Percentiles rank a stretch among this genome's conserved stretches.
phyloP scores from a whole-genome alignment of 2,113 vertebrate genomes.

The Myotis davidii region DNA sequence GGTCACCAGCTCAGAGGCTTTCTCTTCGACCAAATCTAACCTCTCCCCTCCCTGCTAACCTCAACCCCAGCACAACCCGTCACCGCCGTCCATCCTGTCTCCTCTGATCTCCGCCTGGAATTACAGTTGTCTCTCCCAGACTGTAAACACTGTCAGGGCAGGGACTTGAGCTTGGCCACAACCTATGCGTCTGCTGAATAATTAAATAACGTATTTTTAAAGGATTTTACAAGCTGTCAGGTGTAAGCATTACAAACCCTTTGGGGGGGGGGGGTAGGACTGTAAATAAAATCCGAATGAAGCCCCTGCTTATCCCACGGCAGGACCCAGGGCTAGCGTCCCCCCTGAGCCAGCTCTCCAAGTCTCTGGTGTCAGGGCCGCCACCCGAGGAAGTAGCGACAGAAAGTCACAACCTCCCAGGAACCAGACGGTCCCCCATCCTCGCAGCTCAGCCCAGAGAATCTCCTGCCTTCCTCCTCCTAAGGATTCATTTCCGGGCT shows the following conservation, averaged over 20 bases:
- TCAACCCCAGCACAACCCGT: neutral
- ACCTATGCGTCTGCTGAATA: neutral
- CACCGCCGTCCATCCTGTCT: neutral
- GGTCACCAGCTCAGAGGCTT: neutral
- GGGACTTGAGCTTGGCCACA: neutral
- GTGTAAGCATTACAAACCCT: neutral
- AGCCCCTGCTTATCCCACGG: neutral
- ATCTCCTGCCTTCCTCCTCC: neutral
- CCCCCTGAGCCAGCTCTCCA: neutral
- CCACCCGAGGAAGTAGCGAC: neutral
- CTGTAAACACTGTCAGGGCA: neutral
- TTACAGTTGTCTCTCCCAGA: neutral
- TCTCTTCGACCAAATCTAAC: neutral
- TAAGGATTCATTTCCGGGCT: neutral
- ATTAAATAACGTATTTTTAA: neutral
- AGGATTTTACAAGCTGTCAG: neutral
- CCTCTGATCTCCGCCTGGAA: neutral
- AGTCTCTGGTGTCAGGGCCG: neutral
- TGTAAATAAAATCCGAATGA: slow-evolving; percentile 3
- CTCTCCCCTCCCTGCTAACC: neutral
- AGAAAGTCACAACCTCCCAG: neutral
- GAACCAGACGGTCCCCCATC: neutral
- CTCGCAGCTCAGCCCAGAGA: neutral
- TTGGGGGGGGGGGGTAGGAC: neutral
- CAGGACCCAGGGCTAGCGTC: neutral